These are phyloP conservation scores for Mormyrus hasselquistii DNA, from an alignment of 2,797 vertebrate species.

Conservation along the genomic window DNA sequence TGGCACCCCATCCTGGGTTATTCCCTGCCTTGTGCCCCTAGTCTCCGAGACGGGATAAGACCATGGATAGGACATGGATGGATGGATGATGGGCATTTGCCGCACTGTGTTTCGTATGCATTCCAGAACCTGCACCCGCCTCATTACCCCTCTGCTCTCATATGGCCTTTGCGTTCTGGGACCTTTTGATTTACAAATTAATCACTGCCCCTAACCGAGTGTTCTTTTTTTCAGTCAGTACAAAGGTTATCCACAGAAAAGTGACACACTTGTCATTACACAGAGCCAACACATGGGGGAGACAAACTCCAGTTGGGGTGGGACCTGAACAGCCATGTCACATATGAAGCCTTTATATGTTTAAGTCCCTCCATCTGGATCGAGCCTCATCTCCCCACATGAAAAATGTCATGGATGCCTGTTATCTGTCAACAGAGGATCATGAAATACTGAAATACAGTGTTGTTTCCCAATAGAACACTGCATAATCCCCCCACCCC, in stretches of 20 bases:
- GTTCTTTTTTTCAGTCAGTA: background rate
- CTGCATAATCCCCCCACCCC: background rate
- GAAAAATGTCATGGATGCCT: background rate
- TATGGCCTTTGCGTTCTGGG: background rate
- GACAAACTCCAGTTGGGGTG: background rate
- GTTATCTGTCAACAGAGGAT: background rate
- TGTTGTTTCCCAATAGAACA: background rate
- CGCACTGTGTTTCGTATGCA: background rate
- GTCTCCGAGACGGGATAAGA: too few species aligned
- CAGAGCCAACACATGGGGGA: background rate
- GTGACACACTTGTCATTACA: background rate
- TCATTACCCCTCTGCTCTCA: background rate
- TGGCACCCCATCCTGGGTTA: background rate
- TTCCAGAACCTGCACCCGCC: background rate
- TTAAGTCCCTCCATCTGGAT: background rate
- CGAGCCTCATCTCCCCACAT: background rate
- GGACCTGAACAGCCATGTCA: background rate
- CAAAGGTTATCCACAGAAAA: background rate
- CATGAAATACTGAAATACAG: background rate
- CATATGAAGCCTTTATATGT: background rate
- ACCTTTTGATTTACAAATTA: background rate
- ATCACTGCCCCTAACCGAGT: background rate
- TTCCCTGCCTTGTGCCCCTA: background rate
- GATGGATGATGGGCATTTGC: background rate
- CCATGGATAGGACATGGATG: background rate